A percentile compares a stretch with the other conserved stretches of the same genome.
phyloP scores from a whole-genome alignment of 2,797 vertebrate species.

The Gadopsis bispinosus region DNA sequence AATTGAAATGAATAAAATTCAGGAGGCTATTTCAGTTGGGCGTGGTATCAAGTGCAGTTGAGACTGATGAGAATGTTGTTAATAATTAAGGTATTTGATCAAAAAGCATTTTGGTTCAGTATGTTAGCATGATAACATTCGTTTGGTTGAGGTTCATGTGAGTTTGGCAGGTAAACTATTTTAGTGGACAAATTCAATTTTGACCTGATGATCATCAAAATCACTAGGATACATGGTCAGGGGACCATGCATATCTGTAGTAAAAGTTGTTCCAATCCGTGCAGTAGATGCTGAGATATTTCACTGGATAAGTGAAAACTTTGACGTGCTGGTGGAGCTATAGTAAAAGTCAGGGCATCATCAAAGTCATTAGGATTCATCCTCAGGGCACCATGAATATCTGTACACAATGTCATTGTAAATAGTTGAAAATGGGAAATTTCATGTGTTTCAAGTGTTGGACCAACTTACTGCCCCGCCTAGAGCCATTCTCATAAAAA shows the following conservation, averaged over 20 bases:
- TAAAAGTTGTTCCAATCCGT: not conserved
- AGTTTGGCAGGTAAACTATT: not conserved
- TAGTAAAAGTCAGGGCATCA: too few relatives aligned
- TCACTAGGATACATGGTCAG: not conserved
- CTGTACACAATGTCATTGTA: not conserved
- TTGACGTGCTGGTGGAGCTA: not conserved
- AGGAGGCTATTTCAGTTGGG: not conserved
- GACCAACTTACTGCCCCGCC: not conserved
- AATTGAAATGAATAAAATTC: not conserved
- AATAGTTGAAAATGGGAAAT: not conserved
- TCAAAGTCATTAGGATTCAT: too few relatives aligned
- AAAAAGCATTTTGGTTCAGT: not conserved
- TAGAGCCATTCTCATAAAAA: not conserved
- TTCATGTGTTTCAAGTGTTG: not conserved
- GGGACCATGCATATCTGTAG: not conserved
- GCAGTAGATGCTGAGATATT: not conserved
- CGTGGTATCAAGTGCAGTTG: not conserved
- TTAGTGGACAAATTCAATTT: not conserved
- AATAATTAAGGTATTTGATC: not conserved
- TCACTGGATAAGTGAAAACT: not conserved
- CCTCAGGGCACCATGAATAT: not conserved
- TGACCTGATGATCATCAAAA: not conserved
- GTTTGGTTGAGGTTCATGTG: not conserved
- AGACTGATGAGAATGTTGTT: not conserved
- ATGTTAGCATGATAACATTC: not conserved